phyloP scores from a whole-genome alignment of 2,888 invertebrate species.

The Margaritifera margaritifera region DNA sequence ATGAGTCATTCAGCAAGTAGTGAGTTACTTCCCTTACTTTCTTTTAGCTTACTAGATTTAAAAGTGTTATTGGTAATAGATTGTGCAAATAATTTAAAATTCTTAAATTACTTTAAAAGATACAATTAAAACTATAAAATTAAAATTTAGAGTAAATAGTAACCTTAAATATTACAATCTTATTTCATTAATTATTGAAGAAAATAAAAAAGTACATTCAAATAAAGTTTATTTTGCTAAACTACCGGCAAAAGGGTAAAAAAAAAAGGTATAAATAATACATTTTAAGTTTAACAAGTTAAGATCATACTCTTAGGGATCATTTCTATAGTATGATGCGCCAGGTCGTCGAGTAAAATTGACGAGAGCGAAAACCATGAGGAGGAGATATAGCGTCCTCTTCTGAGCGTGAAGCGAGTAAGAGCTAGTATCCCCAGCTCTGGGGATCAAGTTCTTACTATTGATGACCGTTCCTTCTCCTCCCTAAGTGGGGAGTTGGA shows the following conservation, averaged over 20 bases:
- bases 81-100: no score
- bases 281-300: background rate
- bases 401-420: conserved; percentile 61
- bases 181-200: no score
- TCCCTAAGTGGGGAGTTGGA: conserved; percentile 43
- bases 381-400: conserved; percentile 50
- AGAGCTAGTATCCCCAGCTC: conserved; percentile 15
- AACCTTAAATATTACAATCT: no score
- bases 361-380: conserved; percentile 55
- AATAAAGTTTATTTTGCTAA: no score
- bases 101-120: no score
- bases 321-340: conserved; percentile 62
- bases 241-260: background rate
- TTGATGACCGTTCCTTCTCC: conserved; percentile 59
- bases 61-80: no score
- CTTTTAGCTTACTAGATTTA: no score
- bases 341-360: conserved; percentile 60
- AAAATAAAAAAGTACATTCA: no score
- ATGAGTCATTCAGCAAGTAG: no score
- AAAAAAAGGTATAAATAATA: background rate
- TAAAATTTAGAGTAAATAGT: no score
- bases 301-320: conserved; percentile 64
- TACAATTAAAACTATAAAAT: no score
- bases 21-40: no score
- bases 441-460: conserved; percentile 27